Base-by-base conservation (phyloP, 1,140 invertebrate species). In the Oncopeltus fasciatus region DNA sequence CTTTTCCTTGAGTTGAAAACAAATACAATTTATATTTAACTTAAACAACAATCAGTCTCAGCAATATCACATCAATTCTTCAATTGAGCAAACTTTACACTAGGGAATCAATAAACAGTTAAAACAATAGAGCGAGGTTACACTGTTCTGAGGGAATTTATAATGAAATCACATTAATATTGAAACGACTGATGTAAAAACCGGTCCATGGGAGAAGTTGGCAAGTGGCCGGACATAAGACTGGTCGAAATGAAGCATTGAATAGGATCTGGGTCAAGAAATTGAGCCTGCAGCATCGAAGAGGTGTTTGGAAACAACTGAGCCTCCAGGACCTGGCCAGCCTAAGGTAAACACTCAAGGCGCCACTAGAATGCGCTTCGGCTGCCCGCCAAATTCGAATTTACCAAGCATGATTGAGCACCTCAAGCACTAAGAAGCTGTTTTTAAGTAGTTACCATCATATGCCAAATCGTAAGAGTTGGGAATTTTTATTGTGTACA, bases 291-390 rank as follows among this genome's bases (percentile, higher is more conserved):
- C 14, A 24, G 1, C 3, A 27, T 2, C 49, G 14, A 53, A 53
- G 49, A 53, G 26, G 14, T 53, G 49, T 53, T 53, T 53, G 49
- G 49, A 53, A 53, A 53, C 49, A 53, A 26, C 49, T 20, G 47
- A 12, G 18, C n/a, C n/a, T n/a, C n/a, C n/a, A 2, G 20, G 4
- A 1, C 12, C n/a, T 9, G 14, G 24, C 1, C 49, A 24, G 49
- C 49, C 49, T 24, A 53, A 11, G 49, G 20, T 20, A 2, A 11
- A 3, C 1, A 4, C 26, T 9, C n/a, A 24, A 20, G 49, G 2
- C n/a, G 20, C 49, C 49, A 26, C 49, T 2, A 53, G 49, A 53
- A 53, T 53, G 49, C 49, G 49, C 49, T 38, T 14, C 14, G 14
- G 5, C 5, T 14, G 5, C 31, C 31, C 31, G 31, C 31, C 31